Conservation (phyloP, 2,113 vertebrate genomes). For the Neotoma lepida region DNA sequence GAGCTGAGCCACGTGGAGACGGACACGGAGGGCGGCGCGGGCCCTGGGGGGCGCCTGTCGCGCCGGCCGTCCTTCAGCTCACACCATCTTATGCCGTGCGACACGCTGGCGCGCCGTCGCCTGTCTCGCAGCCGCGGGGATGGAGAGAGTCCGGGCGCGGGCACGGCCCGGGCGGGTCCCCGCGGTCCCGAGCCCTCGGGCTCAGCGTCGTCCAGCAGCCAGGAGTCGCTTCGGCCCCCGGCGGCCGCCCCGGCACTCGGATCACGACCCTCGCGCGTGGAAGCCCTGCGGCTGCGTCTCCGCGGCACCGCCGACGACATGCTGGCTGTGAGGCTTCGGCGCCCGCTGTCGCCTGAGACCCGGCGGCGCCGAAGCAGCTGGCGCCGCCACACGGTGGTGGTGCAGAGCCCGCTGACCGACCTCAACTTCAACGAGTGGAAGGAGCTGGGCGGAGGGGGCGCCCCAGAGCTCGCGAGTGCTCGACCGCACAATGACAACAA, state of each 20-base stretch:
- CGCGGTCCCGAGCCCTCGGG: constrained; percentile 62
- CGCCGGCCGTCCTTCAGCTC: constrained; percentile 93
- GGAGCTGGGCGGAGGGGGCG: constrained; percentile 72
- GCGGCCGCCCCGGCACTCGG: constrained; percentile 46
- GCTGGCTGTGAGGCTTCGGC: constrained; percentile 88
- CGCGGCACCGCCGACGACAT: constrained; percentile 91
- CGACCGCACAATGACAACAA: constrained; percentile 78
- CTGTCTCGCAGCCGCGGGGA: constrained; percentile 80
- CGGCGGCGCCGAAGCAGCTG: constrained; percentile 93
- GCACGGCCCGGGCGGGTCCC: background rate
- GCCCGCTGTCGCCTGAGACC: constrained; percentile 92
- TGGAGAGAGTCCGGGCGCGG: constrained; percentile 81
- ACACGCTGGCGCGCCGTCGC: constrained; percentile 92
- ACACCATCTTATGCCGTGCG: constrained; percentile 94
- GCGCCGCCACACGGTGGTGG: constrained; percentile 95
- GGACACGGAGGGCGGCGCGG: constrained; percentile 92
- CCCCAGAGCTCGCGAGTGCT: constrained; percentile 3
- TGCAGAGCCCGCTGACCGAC: constrained; percentile 87
- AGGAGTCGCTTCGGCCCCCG: constrained; percentile 80
- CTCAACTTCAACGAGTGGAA: constrained; percentile 89
- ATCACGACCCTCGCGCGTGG: constrained; percentile 86
- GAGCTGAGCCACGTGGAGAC: constrained; percentile 92
- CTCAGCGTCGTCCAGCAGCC: constrained; percentile 84
- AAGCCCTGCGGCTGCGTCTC: constrained; percentile 89
- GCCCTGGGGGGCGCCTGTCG: constrained; percentile 15